A percentile compares a stretch with the other conserved stretches of the same genome.
Evolutionary conservation across 1,140 invertebrate genomes (phyloP).

Genomic region (Euura lappo): DNA sequence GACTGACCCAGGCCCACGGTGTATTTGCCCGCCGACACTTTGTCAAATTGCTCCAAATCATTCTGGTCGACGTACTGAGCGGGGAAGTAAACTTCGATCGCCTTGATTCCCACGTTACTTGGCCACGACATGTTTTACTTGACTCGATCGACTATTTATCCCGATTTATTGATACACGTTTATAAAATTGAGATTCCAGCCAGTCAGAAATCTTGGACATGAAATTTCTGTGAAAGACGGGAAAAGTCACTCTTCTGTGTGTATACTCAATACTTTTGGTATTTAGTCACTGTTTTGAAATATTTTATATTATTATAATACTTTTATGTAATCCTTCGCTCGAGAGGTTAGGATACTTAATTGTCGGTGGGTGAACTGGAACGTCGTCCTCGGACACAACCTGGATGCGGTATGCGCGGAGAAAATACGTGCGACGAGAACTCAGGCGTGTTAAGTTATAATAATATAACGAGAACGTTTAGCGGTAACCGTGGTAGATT

Average conservation of each 20-base stretch:
- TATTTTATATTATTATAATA: neutral
- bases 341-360: neutral
- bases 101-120: conserved; percentile 90
- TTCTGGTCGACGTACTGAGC: conserved; percentile 91
- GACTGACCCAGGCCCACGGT: conserved; percentile 94
- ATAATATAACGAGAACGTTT: neutral
- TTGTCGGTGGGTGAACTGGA: neutral
- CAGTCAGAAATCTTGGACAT: too few relatives aligned
- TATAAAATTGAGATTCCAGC: too few relatives aligned
- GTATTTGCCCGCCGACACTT: conserved; percentile 90
- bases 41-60: conserved; percentile 89
- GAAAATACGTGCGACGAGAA: neutral
- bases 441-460: neutral
- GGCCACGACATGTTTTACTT: conserved; percentile 67
- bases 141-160: too few relatives aligned
- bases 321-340: neutral
- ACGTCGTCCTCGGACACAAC: neutral
- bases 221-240: too few relatives aligned
- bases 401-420: neutral
- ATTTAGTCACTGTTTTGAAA: neutral
- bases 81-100: conserved; percentile 94
- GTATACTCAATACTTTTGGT: neutral
- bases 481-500: conserved; percentile 33
- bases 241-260: too few relatives aligned
- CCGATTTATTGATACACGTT: too few relatives aligned